These are phyloP conservation scores for Thalassarche chlororhynchos DNA, from an alignment of 2,113 vertebrate genomes.

Conservation along the genomic window DNA sequence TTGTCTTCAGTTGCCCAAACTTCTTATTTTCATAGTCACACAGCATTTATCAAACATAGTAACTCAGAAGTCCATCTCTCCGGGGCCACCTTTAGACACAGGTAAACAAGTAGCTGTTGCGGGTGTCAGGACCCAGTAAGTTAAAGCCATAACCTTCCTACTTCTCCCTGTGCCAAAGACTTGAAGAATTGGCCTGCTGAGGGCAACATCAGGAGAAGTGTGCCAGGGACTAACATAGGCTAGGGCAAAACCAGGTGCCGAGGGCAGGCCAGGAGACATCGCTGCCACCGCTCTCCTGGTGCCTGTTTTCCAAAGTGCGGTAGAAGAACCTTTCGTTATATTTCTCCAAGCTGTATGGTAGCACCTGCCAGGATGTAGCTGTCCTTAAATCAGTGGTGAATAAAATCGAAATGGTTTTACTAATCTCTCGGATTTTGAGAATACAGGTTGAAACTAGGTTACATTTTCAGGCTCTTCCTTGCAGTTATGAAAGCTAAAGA, in stretches of 20 bases:
- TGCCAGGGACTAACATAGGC: not conserved
- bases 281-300: fast-evolving
- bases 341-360: not conserved
- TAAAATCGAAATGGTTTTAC: not conserved
- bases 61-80: not conserved
- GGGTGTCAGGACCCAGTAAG: not conserved
- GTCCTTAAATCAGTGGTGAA: not conserved
- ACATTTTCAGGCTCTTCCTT: not conserved
- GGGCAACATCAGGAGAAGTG: not conserved
- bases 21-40: not conserved
- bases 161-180: not conserved
- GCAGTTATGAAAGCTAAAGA: not conserved
- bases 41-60: not conserved
- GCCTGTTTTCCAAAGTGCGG: not conserved
- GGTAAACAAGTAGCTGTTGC: not conserved
- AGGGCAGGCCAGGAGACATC: not conserved
- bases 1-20: not conserved
- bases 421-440: not conserved
- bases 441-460: not conserved
- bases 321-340: not conserved
- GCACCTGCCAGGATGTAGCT: fast-evolving
- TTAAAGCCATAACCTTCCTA: not conserved
- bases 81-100: not conserved
- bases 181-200: not conserved
- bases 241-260: not conserved